Base-by-base conservation (phyloP, 1,140 invertebrate species). In the Aradophagus sp. region DNA sequence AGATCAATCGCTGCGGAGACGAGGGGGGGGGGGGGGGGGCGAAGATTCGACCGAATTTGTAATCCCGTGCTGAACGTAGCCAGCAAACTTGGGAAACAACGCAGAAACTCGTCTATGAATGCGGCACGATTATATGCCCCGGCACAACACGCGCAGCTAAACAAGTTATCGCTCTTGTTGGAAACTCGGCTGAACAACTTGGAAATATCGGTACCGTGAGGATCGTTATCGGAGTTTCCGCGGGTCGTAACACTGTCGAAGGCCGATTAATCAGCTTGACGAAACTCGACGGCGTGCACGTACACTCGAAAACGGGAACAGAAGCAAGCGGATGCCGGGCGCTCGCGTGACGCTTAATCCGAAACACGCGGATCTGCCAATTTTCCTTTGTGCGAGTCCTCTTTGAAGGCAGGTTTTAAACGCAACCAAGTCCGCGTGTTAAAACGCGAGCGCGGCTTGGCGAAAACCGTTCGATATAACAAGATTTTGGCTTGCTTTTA, bases 211-310 rank as follows among this genome's bases (percentile, higher is more conserved):
- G 55, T 50, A 50, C 45, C 35, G 48, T 29, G 55, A 61, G 58
- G 59, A 73, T 73, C 71, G 58, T 73, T 73, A 73, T 56, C 41
- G 41, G 42, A 72, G 50, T 72, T 72, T 66, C 55, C 41, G 55
- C 44, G 44, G 15, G 53, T 56, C 58, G 61, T 65, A 72, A 72
- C 55, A 68, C 44, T 59, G 71, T 71, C 61, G 65, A 63, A 73
- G 61, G 59, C 59, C 47, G 63, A 73, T 77, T 75, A 72, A 75
- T 77, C 72, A 75, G 61, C 63, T 63, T 48, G 65, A 67, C 62
- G 52, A 73, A 68, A 29, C 8, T 11, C 32, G 36, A 31, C 34
- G 41, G 14, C 12, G 38, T 32, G 41, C 44, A 52, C 27, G 23
- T 35, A 52, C 38, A 52, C 38, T 15, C 20, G 31, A 32, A 44